phyloP scores from a whole-genome alignment of 2,888 invertebrate species.

The Encarsia formosa region DNA sequence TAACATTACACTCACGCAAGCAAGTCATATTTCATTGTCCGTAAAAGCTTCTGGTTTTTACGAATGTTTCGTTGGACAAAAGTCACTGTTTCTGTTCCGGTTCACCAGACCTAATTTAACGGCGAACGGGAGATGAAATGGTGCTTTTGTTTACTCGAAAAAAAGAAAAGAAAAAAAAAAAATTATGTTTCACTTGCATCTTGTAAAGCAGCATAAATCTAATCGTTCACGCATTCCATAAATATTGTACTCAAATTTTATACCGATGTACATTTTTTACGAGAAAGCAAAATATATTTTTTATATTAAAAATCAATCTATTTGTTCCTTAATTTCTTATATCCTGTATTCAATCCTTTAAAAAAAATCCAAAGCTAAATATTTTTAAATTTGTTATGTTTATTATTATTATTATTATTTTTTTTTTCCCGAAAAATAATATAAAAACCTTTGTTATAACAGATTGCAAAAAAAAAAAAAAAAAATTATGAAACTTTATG shows the following conservation, averaged over 20 bases:
- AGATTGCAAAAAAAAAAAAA: background rate
- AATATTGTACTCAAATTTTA: constrained; percentile 18
- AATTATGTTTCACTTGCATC: too few species aligned
- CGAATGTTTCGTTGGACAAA: constrained; percentile 6
- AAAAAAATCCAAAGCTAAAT: too few species aligned
- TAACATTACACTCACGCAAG: constrained; percentile 9
- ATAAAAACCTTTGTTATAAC: too few species aligned
- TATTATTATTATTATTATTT: too few species aligned
- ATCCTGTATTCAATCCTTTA: background rate
- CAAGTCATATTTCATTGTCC: constrained; percentile 18
- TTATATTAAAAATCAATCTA: constrained; percentile 27
- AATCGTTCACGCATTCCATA: constrained; percentile 19
- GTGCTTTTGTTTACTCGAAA: constrained; percentile 9
- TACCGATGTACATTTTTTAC: constrained; percentile 20
- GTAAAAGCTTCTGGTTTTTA: constrained; percentile 13
- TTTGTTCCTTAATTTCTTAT: constrained; percentile 3
- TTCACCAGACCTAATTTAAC: constrained; percentile 2
- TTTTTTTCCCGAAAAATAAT: too few species aligned
- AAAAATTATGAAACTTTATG: background rate
- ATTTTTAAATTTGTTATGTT: too few species aligned
- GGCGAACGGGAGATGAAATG: background rate
- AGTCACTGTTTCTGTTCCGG: too few species aligned
- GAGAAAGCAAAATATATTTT: constrained; percentile 28
- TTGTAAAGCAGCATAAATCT: constrained; percentile 22
- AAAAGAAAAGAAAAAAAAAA: too few species aligned